Evolutionary conservation across 2,113 vertebrate species (phyloP).

Genomic region (Oncorhynchus tshawytscha): DNA sequence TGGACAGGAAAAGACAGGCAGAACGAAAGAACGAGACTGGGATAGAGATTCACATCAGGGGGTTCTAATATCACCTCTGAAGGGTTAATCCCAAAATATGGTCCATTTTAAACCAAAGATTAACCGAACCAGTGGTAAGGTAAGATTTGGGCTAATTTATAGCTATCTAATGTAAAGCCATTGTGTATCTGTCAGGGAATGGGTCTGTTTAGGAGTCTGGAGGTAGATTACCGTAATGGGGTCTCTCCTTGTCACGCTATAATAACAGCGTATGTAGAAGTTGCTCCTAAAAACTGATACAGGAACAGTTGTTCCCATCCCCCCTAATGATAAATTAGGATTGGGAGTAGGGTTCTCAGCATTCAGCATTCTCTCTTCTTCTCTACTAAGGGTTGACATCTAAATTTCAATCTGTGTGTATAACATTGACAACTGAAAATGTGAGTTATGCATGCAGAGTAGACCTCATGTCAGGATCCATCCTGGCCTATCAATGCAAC

Average conservation of each 20-base stretch:
- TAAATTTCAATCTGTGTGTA: too few relatives aligned
- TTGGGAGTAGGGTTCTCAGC: neutral
- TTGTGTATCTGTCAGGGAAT: neutral
- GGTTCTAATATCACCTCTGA: neutral
- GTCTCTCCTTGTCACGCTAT: neutral
- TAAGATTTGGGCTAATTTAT: neutral
- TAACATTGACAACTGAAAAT: too few relatives aligned
- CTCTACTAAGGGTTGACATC: too few relatives aligned
- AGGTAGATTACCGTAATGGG: neutral
- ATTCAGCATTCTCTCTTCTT: neutral
- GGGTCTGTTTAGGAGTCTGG: neutral
- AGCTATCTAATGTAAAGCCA: neutral
- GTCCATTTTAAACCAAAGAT: neutral
- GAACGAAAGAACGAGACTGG: neutral
- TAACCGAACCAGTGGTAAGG: neutral
- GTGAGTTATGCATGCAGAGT: too few relatives aligned
- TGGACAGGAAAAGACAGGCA: neutral
- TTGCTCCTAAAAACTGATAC: neutral
- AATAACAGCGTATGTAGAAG: neutral
- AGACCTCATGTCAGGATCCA: too few relatives aligned
- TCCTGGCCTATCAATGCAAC: conserved; percentile 24
- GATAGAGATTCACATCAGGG: neutral
- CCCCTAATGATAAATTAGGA: neutral
- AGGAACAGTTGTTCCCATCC: neutral
- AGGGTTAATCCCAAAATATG: neutral